These are phyloP conservation scores for Carduelis carduelis DNA, from an alignment of 2,797 vertebrate species.

Conservation along the genomic window DNA sequence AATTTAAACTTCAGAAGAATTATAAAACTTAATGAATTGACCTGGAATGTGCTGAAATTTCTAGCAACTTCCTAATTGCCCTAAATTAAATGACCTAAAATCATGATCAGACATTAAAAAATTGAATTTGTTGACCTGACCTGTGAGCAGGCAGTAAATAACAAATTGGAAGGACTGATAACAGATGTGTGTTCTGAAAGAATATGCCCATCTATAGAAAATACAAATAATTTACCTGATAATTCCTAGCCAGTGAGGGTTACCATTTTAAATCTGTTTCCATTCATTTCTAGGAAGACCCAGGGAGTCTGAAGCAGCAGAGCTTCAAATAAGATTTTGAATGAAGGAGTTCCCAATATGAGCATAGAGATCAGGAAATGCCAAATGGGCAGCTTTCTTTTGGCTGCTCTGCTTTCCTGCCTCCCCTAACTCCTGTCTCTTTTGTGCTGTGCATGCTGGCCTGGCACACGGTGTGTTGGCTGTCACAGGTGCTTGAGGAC, in stretches of 20 bases:
- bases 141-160: background rate
- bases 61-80: background rate
- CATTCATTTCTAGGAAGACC: background rate
- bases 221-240: background rate
- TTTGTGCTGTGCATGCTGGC: background rate
- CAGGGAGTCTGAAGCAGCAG: background rate
- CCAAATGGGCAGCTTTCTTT: background rate
- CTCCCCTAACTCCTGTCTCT: background rate
- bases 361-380: background rate
- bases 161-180: background rate
- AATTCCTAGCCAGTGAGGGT: background rate
- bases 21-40: slow-evolving; percentile 38
- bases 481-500: background rate
- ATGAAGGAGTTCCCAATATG: background rate
- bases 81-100: slow-evolving; percentile 12
- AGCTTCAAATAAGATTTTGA: background rate
- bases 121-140: background rate
- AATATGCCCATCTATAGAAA: background rate
- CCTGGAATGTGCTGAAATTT: background rate
- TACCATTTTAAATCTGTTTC: background rate
- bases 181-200: background rate
- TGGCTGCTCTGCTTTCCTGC: background rate
- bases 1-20: slow-evolving; percentile 48
- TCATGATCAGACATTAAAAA: background rate
- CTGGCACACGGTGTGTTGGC: background rate